These are phyloP conservation scores for Glareola pratincola DNA, from an alignment of 2,113 vertebrate species.

Conservation along the genomic window DNA sequence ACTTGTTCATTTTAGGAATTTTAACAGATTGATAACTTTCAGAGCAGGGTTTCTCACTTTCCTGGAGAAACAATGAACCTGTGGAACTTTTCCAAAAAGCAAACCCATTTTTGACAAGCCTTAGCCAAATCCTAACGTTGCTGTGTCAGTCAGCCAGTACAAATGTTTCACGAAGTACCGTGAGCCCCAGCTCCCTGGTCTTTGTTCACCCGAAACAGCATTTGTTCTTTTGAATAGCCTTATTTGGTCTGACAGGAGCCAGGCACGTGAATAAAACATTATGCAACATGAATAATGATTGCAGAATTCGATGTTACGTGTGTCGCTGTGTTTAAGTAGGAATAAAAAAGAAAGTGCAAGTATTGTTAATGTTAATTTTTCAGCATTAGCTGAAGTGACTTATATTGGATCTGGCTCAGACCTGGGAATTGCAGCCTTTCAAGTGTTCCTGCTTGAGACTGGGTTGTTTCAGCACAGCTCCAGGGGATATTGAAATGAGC, in stretches of 20 bases:
- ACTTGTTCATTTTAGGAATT: background rate
- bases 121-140: background rate
- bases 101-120: background rate
- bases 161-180: rapidly evolving
- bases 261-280: background rate
- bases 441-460: rapidly evolving
- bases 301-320: background rate
- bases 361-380: background rate
- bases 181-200: background rate
- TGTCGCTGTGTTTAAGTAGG: background rate
- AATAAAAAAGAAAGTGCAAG: background rate
- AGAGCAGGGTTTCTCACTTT: background rate
- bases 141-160: background rate
- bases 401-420: background rate
- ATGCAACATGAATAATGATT: background rate
- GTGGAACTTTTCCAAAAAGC: background rate
- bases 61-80: background rate
- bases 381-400: background rate
- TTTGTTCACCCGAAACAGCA: background rate
- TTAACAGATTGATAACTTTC: background rate
- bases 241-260: constrained; percentile 11
- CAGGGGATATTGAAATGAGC: background rate
- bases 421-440: background rate
- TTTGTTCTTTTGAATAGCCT: background rate
- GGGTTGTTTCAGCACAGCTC: background rate